Base-by-base conservation (phyloP, 2,888 invertebrate species). In the Pristionchus fissidentatus region DNA sequence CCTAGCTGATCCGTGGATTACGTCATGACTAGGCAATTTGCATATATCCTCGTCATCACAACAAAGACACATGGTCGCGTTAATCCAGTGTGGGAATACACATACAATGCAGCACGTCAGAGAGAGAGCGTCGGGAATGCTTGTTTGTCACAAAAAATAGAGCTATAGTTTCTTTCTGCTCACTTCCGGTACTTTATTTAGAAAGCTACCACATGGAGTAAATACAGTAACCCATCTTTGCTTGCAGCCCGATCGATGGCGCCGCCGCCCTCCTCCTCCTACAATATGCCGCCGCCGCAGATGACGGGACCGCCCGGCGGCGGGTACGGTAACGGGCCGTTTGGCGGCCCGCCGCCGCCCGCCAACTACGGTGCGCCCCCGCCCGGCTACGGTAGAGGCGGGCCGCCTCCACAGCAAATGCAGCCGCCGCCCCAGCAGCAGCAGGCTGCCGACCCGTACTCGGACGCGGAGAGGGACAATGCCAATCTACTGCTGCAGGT, bases 401-500 rank as follows among this genome's bases (percentile, higher is more conserved):
- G 62, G 5, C 66, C 66, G n/a, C 83, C 70, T 8, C 62, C 43
- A 10, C 52, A 10, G 7, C 13, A 29, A 5, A 41, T 29, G 26
- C 41, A 35, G 55, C 57, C 79, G n/a, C 79, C 79, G 0, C 81
- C 38, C 5, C 38, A 26, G 38, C 41, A 41, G 38, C 81, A 1
- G 3, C 66, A 62, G 49, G 49, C 66, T 0, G 46, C 43, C n/a
- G 46, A 60, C 3, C 52, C 41, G 0, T 52, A 73, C 49, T 83
- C 83, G 49, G 73, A 83, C 26, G 38, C 35, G 19, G 83, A 83
- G 29, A 70, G 83, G 41, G 55, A 70, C 83, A 83, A 55, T 43
- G 83, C 83, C 3, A 15, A 46, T n/a, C 55, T 83, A 13, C 83
- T 83, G 22, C 29, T 83, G 41, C 83, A 83, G 83, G 83, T 83